Conservation (phyloP, 2,797 vertebrate genomes). For the Octomys mimax region DNA sequence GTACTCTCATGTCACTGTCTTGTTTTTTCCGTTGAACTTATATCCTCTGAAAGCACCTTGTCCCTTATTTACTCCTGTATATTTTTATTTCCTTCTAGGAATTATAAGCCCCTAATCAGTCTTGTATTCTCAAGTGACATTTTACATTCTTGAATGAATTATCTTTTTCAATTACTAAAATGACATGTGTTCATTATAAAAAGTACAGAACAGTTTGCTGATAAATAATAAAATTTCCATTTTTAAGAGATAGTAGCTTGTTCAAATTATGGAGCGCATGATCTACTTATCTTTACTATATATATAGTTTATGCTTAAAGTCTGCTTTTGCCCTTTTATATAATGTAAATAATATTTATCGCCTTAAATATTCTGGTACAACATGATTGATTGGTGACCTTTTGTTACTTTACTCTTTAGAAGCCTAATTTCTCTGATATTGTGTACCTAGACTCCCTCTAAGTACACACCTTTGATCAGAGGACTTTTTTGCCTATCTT, state of each 20-base stretch:
- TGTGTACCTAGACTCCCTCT: background rate
- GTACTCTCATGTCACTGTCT: background rate
- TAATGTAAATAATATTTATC: background rate
- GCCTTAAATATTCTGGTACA: constrained; percentile 12
- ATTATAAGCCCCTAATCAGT: background rate
- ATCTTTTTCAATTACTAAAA: background rate
- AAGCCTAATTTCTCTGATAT: background rate
- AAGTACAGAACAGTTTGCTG: background rate
- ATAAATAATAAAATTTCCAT: background rate
- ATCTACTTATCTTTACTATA: background rate
- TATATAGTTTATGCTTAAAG: background rate
- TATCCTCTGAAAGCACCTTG: background rate
- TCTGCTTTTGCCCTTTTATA: constrained; percentile 1
- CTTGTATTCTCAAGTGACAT: background rate
- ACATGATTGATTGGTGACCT: background rate
- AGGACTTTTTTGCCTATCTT: background rate
- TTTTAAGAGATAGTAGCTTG: background rate
- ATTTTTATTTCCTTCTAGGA: background rate
- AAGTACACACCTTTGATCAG: background rate
- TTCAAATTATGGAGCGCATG: background rate
- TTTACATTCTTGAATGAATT: background rate
- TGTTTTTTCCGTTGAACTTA: background rate
- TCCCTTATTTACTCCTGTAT: background rate
- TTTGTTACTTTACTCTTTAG: background rate
- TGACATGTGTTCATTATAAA: constrained; percentile 29